Evolutionary conservation across 64 coral and sea anemone species (phyloP), one percentile per base, ranked within the genome.

Genomic region (Montipora cactus): DNA sequence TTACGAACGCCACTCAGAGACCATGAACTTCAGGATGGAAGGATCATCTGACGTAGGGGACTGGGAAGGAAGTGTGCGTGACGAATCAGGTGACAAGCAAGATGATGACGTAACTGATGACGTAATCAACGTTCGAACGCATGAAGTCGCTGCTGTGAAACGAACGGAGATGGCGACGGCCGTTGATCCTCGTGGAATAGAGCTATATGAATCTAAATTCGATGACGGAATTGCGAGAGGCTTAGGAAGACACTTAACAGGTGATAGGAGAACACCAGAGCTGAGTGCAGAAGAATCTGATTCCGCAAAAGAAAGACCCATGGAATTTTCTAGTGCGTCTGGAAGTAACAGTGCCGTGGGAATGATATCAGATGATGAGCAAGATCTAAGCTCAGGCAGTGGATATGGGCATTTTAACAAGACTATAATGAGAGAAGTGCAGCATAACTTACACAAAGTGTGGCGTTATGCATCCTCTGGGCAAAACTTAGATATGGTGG

Each of bases 21-120:
- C 5, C 7, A 72, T 86, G 82, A 68, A 72, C 8, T 86, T 86
- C 46, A 86, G 47, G 47, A 51, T 22, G 82, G 82, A 86, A 47
- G 62, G 47, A 19, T 16, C 19, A 10, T 72, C 82, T n/a, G 66
- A 64, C 16, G 62, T 47, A 4, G 82, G 47, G 37, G 82, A 71
- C 8, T 86, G 82, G 82, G 82, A 86, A 50, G 66, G 82, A 86
- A 45, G 46, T 1, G 45, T 72, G 1, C 16, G 22, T 48, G 59
- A 23, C 15, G 64, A 86, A 71, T 86, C 82, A 72, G 66, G 82
- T 47, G 59, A 25, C 15, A 37, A 86, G 15, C 64, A 86, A 64
- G 66, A 86, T 71, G 82, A 86, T 86, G 82, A 86, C 19, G 64
- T 25, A 21, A 25, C 64, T 51, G 82, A 86, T 86, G 82, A 86